Percentiles rank a stretch among this genome's conserved stretches.
Evolutionary conservation across 2,113 vertebrate genomes (phyloP).

Genomic region (Rhipidura dahli): DNA sequence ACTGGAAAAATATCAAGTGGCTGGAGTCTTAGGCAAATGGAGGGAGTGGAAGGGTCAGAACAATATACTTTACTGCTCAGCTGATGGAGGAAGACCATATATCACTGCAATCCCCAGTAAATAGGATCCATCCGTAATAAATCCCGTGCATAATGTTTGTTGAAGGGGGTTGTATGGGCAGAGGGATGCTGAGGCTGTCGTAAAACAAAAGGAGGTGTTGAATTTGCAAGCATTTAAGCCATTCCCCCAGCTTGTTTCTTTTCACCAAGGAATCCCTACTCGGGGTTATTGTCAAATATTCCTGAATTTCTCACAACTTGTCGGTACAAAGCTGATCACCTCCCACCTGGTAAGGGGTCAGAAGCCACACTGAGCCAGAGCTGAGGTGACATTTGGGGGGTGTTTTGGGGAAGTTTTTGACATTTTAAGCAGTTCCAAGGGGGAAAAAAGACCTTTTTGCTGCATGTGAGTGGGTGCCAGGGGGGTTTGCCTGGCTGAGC

Average conservation of each 20-base stretch:
- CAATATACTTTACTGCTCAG: constrained; percentile 29
- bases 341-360: background rate
- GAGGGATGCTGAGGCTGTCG: background rate
- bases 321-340: background rate
- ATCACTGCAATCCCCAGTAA: constrained; percentile 18
- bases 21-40: constrained; percentile 54
- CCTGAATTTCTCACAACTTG: background rate
- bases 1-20: constrained; percentile 71
- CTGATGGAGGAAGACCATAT: background rate
- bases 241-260: background rate
- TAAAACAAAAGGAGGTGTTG: background rate
- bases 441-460: background rate
- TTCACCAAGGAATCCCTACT: fast-evolving
- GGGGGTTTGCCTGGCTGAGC: background rate
- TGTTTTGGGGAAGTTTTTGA: background rate
- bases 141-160: constrained; percentile 33
- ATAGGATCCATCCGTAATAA: background rate
- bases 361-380: fast-evolving
- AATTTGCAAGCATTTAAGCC: background rate
- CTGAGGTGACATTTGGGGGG: fast-evolving
- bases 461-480: background rate
- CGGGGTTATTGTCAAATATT: fast-evolving
- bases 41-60: constrained; percentile 32
- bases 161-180: background rate
- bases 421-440: background rate